These are phyloP conservation scores for Antrozous pallidus DNA, from an alignment of 2,797 vertebrate species.

Conservation along the genomic window DNA sequence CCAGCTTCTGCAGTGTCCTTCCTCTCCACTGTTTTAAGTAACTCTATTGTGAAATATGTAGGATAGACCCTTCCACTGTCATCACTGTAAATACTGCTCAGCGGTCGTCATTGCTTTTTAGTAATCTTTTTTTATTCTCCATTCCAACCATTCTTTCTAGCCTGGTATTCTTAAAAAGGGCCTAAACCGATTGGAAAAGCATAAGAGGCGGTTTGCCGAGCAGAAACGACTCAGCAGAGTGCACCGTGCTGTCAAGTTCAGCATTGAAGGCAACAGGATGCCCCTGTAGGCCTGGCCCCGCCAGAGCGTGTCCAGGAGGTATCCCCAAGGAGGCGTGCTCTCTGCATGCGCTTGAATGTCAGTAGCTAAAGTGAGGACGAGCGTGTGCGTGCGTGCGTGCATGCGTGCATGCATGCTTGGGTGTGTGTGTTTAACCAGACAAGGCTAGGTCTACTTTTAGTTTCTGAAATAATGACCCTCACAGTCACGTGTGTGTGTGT, in stretches of 20 bases:
- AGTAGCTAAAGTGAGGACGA: slow-evolving; percentile 67
- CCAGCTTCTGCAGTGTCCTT: not conserved
- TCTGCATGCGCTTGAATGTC: slow-evolving; percentile 79
- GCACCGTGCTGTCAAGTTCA: slow-evolving; percentile 95
- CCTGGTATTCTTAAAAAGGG: slow-evolving; percentile 88
- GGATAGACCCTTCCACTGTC: not conserved
- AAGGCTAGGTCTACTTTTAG: not conserved
- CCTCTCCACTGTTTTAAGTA: not conserved
- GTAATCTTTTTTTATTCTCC: slow-evolving; percentile 77
- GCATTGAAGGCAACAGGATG: slow-evolving; percentile 96
- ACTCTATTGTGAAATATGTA: slow-evolving; percentile 36
- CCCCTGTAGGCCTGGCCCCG: slow-evolving; percentile 87
- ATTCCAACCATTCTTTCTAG: slow-evolving; percentile 85
- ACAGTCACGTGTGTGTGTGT: too few relatives aligned
- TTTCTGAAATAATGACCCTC: slow-evolving; percentile 32
- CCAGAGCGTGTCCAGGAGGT: slow-evolving; percentile 81
- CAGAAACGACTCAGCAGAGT: slow-evolving; percentile 89
- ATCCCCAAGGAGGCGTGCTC: slow-evolving; percentile 84
- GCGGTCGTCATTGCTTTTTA: slow-evolving; percentile 69
- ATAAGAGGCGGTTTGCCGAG: slow-evolving; percentile 95
- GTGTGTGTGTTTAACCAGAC: slow-evolving; percentile 65
- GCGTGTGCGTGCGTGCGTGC: too few relatives aligned
- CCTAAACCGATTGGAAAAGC: slow-evolving; percentile 94
- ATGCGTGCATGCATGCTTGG: slow-evolving; percentile 56
- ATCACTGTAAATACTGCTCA: slow-evolving; percentile 40